Evolutionary conservation across 2,113 vertebrate genomes (phyloP).

Genomic region (Megaptera novaeangliae): DNA sequence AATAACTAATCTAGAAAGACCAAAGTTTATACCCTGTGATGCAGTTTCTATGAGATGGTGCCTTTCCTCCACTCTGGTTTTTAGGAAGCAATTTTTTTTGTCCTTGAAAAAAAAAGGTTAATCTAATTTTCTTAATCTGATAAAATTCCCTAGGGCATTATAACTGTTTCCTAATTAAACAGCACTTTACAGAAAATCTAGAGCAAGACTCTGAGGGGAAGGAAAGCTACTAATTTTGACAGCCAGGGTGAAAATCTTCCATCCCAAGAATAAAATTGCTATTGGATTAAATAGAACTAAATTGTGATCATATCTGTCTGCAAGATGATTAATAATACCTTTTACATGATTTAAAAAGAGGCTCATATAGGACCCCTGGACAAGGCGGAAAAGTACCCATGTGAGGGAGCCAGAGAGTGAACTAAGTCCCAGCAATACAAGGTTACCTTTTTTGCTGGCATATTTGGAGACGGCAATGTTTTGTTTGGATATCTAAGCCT

Average conservation of each 20-base stretch:
- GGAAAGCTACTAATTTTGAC: constrained; percentile 27
- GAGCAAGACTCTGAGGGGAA: constrained; percentile 31
- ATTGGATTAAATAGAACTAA: constrained; percentile 21
- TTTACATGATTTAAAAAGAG: background rate
- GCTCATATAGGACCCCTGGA: background rate
- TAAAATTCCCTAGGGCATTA: constrained; percentile 50
- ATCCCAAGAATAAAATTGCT: background rate
- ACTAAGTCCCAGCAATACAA: background rate
- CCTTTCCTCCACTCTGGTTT: background rate
- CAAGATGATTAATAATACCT: background rate
- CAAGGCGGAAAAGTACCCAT: background rate
- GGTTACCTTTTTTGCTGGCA: background rate
- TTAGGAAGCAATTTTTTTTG: constrained; percentile 39
- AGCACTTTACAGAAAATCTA: constrained; percentile 38
- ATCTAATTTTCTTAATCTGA: constrained; percentile 57
- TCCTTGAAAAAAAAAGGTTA: constrained; percentile 30
- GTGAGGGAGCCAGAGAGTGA: background rate
- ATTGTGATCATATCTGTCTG: background rate
- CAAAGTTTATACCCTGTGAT: background rate
- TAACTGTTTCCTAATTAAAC: constrained; percentile 64
- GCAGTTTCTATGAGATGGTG: background rate
- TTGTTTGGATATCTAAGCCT: background rate
- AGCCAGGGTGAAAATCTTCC: constrained; percentile 12
- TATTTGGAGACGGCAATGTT: background rate
- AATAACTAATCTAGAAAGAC: background rate